Evolutionary conservation across 2,888 invertebrate species (phyloP).

Genomic region (Mesorhabditis sp.): DNA sequence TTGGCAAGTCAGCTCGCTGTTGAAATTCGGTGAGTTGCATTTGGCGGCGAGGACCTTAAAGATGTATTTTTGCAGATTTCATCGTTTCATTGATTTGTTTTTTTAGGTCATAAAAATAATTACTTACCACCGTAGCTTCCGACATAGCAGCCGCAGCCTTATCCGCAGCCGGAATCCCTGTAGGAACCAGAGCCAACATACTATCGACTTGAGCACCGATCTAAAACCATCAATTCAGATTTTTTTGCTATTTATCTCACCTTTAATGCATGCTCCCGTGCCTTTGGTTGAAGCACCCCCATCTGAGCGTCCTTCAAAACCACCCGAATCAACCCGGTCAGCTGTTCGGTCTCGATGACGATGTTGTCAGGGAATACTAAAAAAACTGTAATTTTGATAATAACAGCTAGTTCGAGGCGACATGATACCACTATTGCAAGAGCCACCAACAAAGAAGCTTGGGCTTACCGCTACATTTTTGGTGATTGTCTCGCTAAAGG

Average conservation of each 20-base stretch:
- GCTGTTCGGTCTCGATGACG: neutral
- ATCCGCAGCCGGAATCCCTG: slow-evolving; percentile 5
- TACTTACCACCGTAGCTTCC: neutral
- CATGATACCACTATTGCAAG: too few species aligned
- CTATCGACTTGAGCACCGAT: neutral
- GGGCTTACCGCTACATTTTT: too few species aligned
- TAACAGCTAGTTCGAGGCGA: neutral
- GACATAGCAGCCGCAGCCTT: slow-evolving; percentile 1
- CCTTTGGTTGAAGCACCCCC: neutral
- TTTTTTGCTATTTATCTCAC: neutral
- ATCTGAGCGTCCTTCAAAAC: neutral
- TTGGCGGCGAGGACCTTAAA: slow-evolving; percentile 24
- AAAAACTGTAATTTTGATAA: neutral
- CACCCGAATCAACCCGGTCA: neutral
- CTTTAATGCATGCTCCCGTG: neutral
- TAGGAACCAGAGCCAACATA: neutral
- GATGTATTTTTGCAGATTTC: neutral
- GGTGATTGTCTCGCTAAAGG: too few species aligned
- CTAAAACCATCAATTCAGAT: neutral
- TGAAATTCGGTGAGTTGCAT: slow-evolving; percentile 18
- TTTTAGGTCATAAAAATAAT: neutral
- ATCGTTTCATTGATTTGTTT: neutral
- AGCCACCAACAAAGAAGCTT: too few species aligned
- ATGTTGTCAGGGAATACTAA: slow-evolving; percentile 4
- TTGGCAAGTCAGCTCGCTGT: neutral